Evolutionary conservation across 2,797 vertebrate species (phyloP), one percentile per base, ranked within the genome.

Genomic region (Xyrichtys novacula): DNA sequence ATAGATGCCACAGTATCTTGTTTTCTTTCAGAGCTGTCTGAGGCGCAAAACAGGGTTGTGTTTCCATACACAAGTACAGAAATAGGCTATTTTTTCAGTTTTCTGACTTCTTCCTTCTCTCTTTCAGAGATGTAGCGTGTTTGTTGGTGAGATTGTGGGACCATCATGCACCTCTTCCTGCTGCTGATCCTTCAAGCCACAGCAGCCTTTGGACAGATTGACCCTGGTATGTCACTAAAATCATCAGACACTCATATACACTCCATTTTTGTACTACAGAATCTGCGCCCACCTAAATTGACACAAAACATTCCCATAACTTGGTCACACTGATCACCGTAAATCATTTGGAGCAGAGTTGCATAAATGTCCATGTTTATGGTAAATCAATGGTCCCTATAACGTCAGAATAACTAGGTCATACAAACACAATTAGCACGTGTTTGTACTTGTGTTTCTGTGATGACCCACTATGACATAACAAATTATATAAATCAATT

Each of bases 81-180:
- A 11, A 12, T 34, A 12, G 12, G 4, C 17, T 17, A 2, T 40
- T 40, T 4, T 40, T 8, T 44, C 2, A 6, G 19, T 5, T 16
- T 6, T 25, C 11, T 25, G 8, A 48, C 10, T 66, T 9, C 53
- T 3, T 40, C 36, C 60, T 1, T 61, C 12, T 76, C 8, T 59
- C 22, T 73, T 10, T 22, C 80, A 94, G 94, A 94, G 85, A 94
- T 95, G 93, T 94, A 94, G 93, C 84, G 69, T 85, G 87, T 88
- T 80, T 76, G 83, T 75, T 78, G 79, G 74, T 83, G 85, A 91
- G 89, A 88, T 85, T 63, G 82, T 83, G 70, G 76, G 84, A 92
- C 93, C 92, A 96, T 89, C 91, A 97, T 96, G 95, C 95, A 95
- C 92, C 91, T 96, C 89, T 93, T 95, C 89, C 86, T 96, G 90